These are phyloP conservation scores for Anabacerthia variegaticeps DNA, from an alignment of 2,797 vertebrate genomes.

Conservation along the genomic window DNA sequence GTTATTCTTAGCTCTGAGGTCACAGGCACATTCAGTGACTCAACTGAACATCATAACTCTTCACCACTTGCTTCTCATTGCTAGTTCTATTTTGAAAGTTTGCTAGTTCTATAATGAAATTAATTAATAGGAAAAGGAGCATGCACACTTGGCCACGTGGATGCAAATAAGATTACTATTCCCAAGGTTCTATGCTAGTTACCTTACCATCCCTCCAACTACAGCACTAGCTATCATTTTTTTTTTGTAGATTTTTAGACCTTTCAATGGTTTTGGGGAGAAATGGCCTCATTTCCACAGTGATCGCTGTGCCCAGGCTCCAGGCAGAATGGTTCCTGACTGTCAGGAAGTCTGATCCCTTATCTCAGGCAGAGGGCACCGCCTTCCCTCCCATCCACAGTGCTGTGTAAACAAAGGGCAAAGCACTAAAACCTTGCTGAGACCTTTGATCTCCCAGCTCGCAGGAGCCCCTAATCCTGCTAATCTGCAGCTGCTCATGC, in stretches of 20 bases:
- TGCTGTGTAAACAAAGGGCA: neutral
- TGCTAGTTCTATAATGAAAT: neutral
- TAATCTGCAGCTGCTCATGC: neutral
- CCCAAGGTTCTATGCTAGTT: neutral
- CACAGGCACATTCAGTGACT: neutral
- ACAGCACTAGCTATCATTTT: neutral
- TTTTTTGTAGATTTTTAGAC: neutral
- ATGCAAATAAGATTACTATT: neutral
- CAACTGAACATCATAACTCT: neutral
- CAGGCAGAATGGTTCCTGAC: neutral
- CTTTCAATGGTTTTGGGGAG: neutral
- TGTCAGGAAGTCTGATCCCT: neutral
- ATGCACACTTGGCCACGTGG: neutral
- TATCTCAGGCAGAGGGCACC: neutral
- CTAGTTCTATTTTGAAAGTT: neutral
- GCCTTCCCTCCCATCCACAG: neutral
- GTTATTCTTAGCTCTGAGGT: conserved; percentile 9
- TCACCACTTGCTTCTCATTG: neutral
- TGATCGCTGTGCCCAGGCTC: neutral
- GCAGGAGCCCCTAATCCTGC: neutral
- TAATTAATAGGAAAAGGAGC: neutral
- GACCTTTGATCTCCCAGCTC: neutral
- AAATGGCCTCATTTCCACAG: neutral
- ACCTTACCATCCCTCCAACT: neutral
- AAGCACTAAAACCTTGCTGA: neutral